Evolutionary conservation across 2,797 vertebrate species (phyloP).

Genomic region (Apogon hyalosoma): DNA sequence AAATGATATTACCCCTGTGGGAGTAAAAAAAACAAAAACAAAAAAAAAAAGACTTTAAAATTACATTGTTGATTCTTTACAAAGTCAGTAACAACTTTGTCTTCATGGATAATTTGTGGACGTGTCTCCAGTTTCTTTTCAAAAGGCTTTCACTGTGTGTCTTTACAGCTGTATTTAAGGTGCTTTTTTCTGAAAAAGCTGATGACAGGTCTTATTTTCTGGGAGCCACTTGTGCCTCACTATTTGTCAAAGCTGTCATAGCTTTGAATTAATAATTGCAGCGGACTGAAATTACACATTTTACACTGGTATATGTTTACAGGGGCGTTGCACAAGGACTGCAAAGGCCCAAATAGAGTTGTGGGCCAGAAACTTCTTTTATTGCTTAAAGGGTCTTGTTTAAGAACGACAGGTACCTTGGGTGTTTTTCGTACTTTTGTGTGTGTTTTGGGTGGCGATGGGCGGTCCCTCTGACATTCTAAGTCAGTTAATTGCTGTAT

Average conservation of each 20-base stretch:
- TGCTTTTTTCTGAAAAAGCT: conserved; percentile 30
- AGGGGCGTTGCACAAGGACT: conserved; percentile 41
- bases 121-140: conserved; percentile 11
- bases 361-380: conserved; percentile 28
- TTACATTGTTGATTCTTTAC: not conserved
- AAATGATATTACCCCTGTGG: not conserved
- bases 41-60: conserved; percentile 9
- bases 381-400: conserved; percentile 44
- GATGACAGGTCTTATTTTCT: conserved; percentile 32
- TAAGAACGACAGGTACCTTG: conserved; percentile 21
- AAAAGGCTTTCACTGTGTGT: conserved; percentile 7
- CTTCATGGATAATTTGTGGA: conserved; percentile 18
- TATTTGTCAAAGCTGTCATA: conserved; percentile 58
- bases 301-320: conserved; percentile 36
- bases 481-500: conserved; percentile 60
- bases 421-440: conserved; percentile 3
- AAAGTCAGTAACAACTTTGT: conserved; percentile 2
- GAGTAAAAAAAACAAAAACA: conserved; percentile 11
- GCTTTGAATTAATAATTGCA: conserved; percentile 54
- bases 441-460: conserved; percentile 1
- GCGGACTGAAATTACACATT: conserved; percentile 39
- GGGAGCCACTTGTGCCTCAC: conserved; percentile 18
- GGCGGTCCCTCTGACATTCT: conserved; percentile 47
- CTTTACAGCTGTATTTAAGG: conserved; percentile 22
- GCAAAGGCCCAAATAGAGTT: conserved; percentile 9